Base-by-base conservation (phyloP, 1,140 invertebrate genomes). In the Drosophila suzukii region DNA sequence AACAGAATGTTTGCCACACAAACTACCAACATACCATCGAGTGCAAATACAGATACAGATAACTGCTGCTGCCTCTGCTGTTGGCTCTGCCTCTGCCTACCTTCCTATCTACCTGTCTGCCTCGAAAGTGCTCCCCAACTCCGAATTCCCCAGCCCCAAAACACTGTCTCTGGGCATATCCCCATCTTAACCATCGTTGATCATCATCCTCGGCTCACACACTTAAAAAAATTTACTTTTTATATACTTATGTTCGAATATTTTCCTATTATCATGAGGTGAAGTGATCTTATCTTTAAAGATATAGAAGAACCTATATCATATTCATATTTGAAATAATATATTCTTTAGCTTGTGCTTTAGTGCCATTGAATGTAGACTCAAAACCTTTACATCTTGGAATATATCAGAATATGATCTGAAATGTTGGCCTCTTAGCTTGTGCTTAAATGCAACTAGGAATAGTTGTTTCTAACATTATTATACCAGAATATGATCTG, bases 11-110 rank as follows among this genome's bases (percentile, higher is more conserved):
- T 75, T 75, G 72, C 59, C 70, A 75, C 75, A 71, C 63, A 68
- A 62, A 65, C 58, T 77, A 53, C 82, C 56, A 66, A 54, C 57
- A 86, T 82, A 65, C 82, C 79, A 82, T 72, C 67, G 66, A 82
- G 75, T 88, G 83, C 83, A 88, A 82, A 79, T 79, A 82, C 75
- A 71, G 66, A 76, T 55, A 76, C 74, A 76, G 74, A 76, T 76
- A 76, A 70, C 46, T 49, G 60, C 53, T 41, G 60, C 38, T 10
- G 53, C 30, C 47, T 36, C 44, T 38, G 55, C 61, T 49, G 24
- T 27, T 10, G 32, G 7, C 32, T 34, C 32, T 8, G 32, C 46
- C 17, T 54, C 43, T 72, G 55, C 61, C 79, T 78, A 49, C 58
- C 74, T 49, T 54, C 46, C 77, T 60, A 27, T 53, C 77, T 70